These are phyloP conservation scores for Drosophila rubida DNA, from an alignment of 2,888 invertebrate genomes.

Conservation along the genomic window DNA sequence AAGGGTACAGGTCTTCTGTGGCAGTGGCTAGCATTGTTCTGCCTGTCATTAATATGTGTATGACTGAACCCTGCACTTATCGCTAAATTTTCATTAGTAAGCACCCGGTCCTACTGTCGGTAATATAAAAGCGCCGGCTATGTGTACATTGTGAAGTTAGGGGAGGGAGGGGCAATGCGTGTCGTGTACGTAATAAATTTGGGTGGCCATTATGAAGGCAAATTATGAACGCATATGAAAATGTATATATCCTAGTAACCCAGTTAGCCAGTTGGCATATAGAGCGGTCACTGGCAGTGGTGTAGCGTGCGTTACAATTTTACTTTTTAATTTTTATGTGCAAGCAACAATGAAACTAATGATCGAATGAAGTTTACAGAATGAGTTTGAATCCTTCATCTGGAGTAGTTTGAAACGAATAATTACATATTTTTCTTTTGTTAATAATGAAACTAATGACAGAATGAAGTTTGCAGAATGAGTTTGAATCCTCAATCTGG, in stretches of 20 bases:
- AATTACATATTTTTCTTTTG: background rate
- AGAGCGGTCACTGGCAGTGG: constrained; percentile 13
- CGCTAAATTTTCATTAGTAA: constrained; percentile 61
- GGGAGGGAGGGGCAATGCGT: constrained; percentile 64
- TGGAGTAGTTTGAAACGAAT: background rate
- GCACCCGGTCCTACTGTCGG: constrained; percentile 19
- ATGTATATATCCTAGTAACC: constrained; percentile 74
- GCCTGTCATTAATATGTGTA: constrained; percentile 49
- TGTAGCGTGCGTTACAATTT: constrained; percentile 62
- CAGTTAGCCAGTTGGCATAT: constrained; percentile 52
- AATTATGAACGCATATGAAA: constrained; percentile 73
- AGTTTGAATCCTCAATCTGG: background rate
- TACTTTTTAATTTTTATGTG: constrained; percentile 28
- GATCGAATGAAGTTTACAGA: constrained; percentile 1
- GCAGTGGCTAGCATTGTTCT: constrained; percentile 45
- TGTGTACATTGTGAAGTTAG: constrained; percentile 19
- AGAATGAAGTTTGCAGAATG: constrained; percentile 1
- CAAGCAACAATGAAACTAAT: constrained; percentile 10
- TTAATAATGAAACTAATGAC: constrained; percentile 8
- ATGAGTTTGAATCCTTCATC: background rate
- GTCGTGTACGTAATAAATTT: constrained; percentile 62
- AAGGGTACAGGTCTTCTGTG: background rate
- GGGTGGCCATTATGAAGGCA: constrained; percentile 63
- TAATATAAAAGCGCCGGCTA: constrained; percentile 32
- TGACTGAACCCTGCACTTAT: constrained; percentile 37